These are phyloP conservation scores for Apeltes quadracus DNA, from an alignment of 2,113 vertebrate species.

Conservation along the genomic window DNA sequence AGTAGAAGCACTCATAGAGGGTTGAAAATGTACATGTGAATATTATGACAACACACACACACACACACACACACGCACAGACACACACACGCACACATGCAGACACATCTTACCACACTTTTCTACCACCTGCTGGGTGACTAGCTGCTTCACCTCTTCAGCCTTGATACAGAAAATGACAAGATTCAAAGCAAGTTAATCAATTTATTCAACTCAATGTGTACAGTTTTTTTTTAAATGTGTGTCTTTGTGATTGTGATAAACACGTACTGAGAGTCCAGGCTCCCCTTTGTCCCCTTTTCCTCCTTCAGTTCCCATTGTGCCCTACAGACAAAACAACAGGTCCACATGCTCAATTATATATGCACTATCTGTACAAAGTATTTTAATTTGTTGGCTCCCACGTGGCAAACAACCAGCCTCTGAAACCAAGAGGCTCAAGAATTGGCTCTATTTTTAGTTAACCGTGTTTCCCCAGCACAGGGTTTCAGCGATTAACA, in stretches of 20 bases:
- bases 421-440: background rate
- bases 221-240: background rate
- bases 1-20: constrained; percentile 1
- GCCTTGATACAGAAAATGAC: constrained; percentile 72
- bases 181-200: background rate
- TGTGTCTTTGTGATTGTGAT: background rate
- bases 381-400: background rate
- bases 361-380: background rate
- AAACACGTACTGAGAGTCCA: constrained; percentile 78
- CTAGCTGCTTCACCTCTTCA: constrained; percentile 85
- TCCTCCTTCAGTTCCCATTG: constrained; percentile 75
- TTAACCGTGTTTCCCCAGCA: too few relatives aligned
- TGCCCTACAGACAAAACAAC: constrained; percentile 74
- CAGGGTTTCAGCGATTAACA: too few relatives aligned
- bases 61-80: background rate
- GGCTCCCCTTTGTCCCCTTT: constrained; percentile 90
- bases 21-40: constrained; percentile 25
- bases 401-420: background rate
- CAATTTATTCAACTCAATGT: background rate
- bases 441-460: background rate
- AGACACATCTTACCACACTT: constrained; percentile 83
- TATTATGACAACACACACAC: constrained; percentile 4
- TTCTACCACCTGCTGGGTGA: constrained; percentile 81
- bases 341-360: constrained; percentile 2
- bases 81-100: background rate